Base-by-base conservation (phyloP, 2,888 invertebrate species). In the Zelleria hepariella region DNA sequence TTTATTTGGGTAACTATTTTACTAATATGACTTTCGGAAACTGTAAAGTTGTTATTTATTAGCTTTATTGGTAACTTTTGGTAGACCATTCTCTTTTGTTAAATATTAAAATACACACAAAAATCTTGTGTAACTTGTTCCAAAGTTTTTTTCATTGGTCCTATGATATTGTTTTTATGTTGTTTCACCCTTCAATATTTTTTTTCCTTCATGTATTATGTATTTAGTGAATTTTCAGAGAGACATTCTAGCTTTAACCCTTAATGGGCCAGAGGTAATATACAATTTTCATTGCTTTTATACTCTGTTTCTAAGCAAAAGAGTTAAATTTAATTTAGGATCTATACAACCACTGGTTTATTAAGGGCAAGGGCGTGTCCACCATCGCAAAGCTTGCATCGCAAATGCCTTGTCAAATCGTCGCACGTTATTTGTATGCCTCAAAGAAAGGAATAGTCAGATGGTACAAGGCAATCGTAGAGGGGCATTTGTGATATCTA, bases 41-140 rank as follows among this genome's bases (percentile, higher is more conserved):
- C 32, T 42, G 32, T n/a, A n/a, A n/a, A n/a, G 32, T 15, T 15
- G 15, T 42, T 42, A 42, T 2, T 15, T 32, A 32, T 10, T 26
- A 26, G 7, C 5, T 32, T 32, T 32, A 32, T 15, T 65, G 67
- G 20, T 55, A 10, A 24, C 47, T 7, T 57, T 57, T 57, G 15
- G 18, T 42, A 55, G 32, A 55, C 26, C 55, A 18, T 20, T 32
- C 55, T 55, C 32, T 42, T 42, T 4, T 42, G 32, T 10, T 42
- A 21, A 32, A 32, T 57, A 47, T 57, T 24, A 57, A 57, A 57
- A 57, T 57, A 57, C 57, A 24, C 15, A 48, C 56, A 10, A 56
- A 56, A 27, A 56, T 47, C 24, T 55, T 15, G 32, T 55, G 32
- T 55, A 32, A 7, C 21, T 55, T 55, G 55, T 18, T 55, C 55